Evolutionary conservation across 2,888 invertebrate genomes (phyloP), one percentile per base, ranked within the genome.

Genomic region (Hecatera dysodea): DNA sequence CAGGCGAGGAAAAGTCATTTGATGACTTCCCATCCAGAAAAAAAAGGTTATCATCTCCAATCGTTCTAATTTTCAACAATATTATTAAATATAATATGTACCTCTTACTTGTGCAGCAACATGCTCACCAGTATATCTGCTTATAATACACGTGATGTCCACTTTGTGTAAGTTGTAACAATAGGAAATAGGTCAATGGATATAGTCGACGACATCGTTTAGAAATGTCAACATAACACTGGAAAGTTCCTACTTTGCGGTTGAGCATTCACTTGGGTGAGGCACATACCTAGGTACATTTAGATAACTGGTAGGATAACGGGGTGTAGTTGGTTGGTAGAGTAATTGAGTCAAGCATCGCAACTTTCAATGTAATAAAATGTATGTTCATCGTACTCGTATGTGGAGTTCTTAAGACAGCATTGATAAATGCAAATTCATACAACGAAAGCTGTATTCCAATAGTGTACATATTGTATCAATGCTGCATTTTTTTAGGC

Each of bases 401-500:
- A 48, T 24, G 44, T 52, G 24, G 8, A 22, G 19, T 39, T 29
- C 17, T 6, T 27, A 42, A 65, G 5, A 50, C 19, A 64, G 12
- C 9, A 75, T 36, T 22, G 1, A 36, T 64, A n/a, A 36, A 39
- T 56, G n/a, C 29, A 36, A 50, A 33, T 22, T 17, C 11, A 22
- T n/a, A 39, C 17, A 52, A 36, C 52, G 46, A 71, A 63, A 29
- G 27, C 9, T 1, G n/a, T 71, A 57, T 62, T 52, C 27, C 17
- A 62, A 59, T 15, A 55, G 59, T 56, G 11, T 12, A 11, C 4
- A n/a, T 19, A 19, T 24, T 56, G 19, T 19, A 27, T 8, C 9
- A 64, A 71, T 55, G 44, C 42, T 46, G 61, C 36, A 22, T 59
- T 53, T 46, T 46, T 33, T 46, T 44, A 57, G 81, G 71, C 52